Evolutionary conservation across 2,888 invertebrate genomes (phyloP), one percentile per base, ranked within the genome.

Genomic region (Romanomermis culicivorax): DNA sequence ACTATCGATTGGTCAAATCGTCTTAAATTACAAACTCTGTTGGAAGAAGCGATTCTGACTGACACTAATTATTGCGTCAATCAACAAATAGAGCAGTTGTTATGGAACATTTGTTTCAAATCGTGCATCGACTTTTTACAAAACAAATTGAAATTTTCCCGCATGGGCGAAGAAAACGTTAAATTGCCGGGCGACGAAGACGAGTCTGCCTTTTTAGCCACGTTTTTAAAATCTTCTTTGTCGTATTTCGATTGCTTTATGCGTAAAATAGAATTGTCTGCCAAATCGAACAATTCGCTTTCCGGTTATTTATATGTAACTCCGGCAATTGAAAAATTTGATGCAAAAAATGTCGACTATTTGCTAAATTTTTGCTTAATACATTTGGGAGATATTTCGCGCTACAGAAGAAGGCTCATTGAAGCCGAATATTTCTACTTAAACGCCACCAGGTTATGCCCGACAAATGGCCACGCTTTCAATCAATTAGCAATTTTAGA

Each of bases 51-150:
- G 11, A 7, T 49, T 7, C 11, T 49, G 11, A 29, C 4, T 29
- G 29, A 49, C 29, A 4, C 23, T 3, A 29, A 49, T 49, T 49
- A 49, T 23, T 25, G 27, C 7, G 11, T 49, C 7, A 17, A 4
- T 4, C 25, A 29, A 4, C 50, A 49, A 49, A 7, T 20, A 25
- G 55, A 55, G 25, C 55, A 55, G 23, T 23, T 26, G 7, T 20
- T 55, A 29, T 55, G 55, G 55, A 55, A 55, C 29, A 2, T 36
- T 17, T 55, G 55, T 29, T 55, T 51, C 52, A 55, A 55, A 51
- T 3, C 2, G 3, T 55, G 55, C 26, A 55, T 55, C 48, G 55
- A 55, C 29, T 3, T n/a, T 42, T 51, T 36, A 3, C 50, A 50
- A 26, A 55, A 30, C 7, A 55, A 49, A 26, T 7, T 47, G 2